phyloP scores from a whole-genome alignment of 2,888 invertebrate species.

The Drosophila neoperkinsi region DNA sequence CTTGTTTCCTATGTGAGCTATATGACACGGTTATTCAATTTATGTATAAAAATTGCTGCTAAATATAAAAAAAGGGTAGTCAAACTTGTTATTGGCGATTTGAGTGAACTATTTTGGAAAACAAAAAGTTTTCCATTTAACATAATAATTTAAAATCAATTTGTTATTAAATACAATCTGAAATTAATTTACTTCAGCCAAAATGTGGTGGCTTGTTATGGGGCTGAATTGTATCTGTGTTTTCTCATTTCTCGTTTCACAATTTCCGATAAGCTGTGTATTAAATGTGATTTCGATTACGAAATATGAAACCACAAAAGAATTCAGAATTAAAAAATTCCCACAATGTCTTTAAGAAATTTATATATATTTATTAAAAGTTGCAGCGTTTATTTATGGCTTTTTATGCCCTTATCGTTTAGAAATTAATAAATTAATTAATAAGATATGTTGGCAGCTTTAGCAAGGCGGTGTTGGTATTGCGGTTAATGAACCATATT shows the following conservation, averaged over 20 bases:
- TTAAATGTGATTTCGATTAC: neutral
- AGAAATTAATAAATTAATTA: neutral
- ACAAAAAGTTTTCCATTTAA: neutral
- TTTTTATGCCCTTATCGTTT: neutral
- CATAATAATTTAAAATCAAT: neutral
- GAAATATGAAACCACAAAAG: neutral
- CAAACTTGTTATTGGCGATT: no score
- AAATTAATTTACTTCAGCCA: neutral
- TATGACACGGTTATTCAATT: neutral
- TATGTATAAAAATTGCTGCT: neutral
- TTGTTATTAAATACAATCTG: neutral
- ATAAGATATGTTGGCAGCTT: neutral
- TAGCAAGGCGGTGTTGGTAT: neutral
- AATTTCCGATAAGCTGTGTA: neutral
- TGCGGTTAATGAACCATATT: neutral
- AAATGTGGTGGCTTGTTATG: neutral
- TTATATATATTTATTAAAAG: neutral
- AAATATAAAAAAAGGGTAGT: neutral
- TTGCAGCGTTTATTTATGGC: neutral
- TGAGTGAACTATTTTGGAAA: no score
- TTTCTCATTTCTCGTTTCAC: neutral
- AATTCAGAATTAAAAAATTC: neutral
- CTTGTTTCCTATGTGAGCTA: neutral
- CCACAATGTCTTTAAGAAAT: neutral
- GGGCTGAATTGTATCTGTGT: neutral